Conservation (phyloP, 2,113 vertebrate species). For the Panthera uncia region DNA sequence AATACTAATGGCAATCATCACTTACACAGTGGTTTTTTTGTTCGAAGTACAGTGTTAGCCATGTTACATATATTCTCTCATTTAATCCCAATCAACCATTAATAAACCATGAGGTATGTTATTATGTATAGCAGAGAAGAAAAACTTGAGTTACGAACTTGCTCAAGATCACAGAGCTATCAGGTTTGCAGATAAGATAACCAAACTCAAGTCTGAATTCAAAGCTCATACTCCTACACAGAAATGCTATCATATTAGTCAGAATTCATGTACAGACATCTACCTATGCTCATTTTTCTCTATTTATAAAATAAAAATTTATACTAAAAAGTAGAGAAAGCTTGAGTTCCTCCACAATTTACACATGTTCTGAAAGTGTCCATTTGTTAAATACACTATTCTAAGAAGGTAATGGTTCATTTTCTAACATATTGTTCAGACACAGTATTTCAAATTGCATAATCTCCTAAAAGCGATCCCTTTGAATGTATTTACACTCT, state of each 20-base stretch:
- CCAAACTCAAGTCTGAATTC: neutral
- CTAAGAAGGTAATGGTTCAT: conserved; percentile 12
- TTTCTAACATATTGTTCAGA: conserved; percentile 32
- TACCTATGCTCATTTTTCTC: conserved; percentile 36
- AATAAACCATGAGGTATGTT: conserved; percentile 11
- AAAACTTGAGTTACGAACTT: conserved; percentile 34
- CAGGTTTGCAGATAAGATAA: conserved; percentile 33
- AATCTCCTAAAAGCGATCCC: conserved; percentile 26
- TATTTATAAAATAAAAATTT: conserved; percentile 36
- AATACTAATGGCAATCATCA: conserved; percentile 8
- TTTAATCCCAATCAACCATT: conserved; percentile 51
- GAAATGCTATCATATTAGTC: conserved; percentile 26
- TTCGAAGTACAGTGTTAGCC: conserved; percentile 29
- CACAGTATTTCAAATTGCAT: conserved; percentile 34
- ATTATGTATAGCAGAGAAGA: conserved; percentile 9
- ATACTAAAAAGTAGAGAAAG: conserved; percentile 42
- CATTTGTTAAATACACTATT: conserved; percentile 10
- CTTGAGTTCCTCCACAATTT: neutral
- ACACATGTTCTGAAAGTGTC: conserved; percentile 32
- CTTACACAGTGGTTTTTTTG: conserved; percentile 44
- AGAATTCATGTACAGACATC: neutral
- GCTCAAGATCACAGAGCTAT: conserved; percentile 35
- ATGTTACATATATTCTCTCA: conserved; percentile 10
- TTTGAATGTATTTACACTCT: conserved; percentile 54
- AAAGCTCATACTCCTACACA: conserved; percentile 11